These are phyloP conservation scores for Platichthys stellatus DNA, from an alignment of 2,113 vertebrate species.

Conservation along the genomic window DNA sequence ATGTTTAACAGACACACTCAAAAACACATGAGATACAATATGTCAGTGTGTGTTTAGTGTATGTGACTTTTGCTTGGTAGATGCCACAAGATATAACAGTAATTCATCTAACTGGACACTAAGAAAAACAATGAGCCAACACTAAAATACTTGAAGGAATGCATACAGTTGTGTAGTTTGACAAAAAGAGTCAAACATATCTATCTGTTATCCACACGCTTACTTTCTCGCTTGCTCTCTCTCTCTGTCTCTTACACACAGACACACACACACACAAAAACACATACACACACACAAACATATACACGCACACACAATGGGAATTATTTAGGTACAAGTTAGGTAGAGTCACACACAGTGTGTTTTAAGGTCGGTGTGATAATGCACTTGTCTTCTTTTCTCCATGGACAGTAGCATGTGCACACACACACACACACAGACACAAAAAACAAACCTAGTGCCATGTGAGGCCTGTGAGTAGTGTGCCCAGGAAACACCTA, in stretches of 20 bases:
- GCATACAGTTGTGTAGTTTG: slow-evolving; percentile 24
- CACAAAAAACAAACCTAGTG: slow-evolving; percentile 5
- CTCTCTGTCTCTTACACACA: background rate
- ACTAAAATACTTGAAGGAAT: slow-evolving; percentile 50
- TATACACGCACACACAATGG: slow-evolving; percentile 1
- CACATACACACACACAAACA: slow-evolving; percentile 6
- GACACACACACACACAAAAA: background rate
- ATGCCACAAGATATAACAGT: slow-evolving; percentile 17
- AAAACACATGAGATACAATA: slow-evolving; percentile 38
- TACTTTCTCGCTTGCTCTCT: background rate
- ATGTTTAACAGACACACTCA: slow-evolving; percentile 44
- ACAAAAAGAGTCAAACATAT: slow-evolving; percentile 38
- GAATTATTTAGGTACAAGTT: slow-evolving; percentile 21
- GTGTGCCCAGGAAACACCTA: slow-evolving; percentile 66
- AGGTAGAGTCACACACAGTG: slow-evolving; percentile 27
- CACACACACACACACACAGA: slow-evolving; percentile 7
- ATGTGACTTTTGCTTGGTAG: slow-evolving; percentile 6
- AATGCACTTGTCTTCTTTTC: slow-evolving; percentile 34
- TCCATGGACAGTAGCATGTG: slow-evolving; percentile 3
- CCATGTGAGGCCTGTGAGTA: slow-evolving; percentile 21
- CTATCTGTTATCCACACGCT: slow-evolving; percentile 14
- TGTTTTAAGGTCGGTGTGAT: slow-evolving; percentile 6
- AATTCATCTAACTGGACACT: slow-evolving; percentile 51
- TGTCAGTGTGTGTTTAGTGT: background rate
- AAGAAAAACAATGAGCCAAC: slow-evolving; percentile 3